Percentiles rank a stretch among this genome's conserved stretches.
Evolutionary conservation across 2,113 vertebrate genomes (phyloP).

Genomic region (Dendrocopos noguchii): DNA sequence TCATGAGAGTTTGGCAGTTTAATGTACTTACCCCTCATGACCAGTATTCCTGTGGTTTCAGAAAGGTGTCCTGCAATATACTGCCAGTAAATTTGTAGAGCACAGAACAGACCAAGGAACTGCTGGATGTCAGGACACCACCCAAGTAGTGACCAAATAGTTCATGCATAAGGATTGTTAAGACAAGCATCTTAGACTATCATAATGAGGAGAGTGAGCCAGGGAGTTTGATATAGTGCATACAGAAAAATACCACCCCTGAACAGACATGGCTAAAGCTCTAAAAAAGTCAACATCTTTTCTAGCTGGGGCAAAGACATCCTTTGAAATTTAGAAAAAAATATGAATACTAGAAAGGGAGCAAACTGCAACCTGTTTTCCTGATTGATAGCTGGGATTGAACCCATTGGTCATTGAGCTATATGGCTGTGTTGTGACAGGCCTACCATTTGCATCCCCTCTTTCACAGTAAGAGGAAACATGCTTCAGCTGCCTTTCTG

Average conservation of each 20-base stretch:
- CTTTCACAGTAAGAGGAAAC: not conserved
- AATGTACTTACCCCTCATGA: not conserved
- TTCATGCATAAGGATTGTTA: not conserved
- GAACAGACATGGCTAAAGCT: not conserved
- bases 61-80: not conserved
- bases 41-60: not conserved
- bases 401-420: not conserved
- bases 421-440: not conserved
- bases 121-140: not conserved
- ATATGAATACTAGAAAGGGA: not conserved
- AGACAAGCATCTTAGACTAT: not conserved
- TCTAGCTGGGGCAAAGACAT: not conserved
- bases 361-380: not conserved
- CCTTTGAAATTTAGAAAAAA: not conserved
- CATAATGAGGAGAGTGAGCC: not conserved
- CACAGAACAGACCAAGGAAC: not conserved
- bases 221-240: not conserved
- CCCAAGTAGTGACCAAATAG: not conserved
- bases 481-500: not conserved
- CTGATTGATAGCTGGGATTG: not conserved
- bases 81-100: not conserved
- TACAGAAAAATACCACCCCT: not conserved
- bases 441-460: not conserved
- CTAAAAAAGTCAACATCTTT: not conserved
- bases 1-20: not conserved